Evolutionary conservation across 2,113 vertebrate species (phyloP), one percentile per base, ranked within the genome.

Genomic region (Sylvietta virens): DNA sequence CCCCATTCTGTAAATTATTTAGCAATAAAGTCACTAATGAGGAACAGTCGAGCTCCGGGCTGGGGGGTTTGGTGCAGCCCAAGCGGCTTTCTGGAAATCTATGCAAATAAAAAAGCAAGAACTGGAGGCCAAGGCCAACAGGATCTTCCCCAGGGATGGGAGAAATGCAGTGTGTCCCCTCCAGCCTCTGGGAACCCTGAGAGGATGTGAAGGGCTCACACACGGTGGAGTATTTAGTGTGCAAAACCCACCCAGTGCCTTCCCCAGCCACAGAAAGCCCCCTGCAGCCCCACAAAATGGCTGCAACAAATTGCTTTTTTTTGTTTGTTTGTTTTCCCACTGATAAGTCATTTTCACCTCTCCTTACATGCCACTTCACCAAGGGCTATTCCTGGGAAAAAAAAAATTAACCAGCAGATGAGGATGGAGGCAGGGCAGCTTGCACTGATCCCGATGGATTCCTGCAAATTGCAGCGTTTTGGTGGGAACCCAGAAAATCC

Each of bases 1-100:
- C 71, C 26, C 54, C 81, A 50, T 93, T 90, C 93, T 96, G 96
- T 86, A 96, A 97, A 97, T 92, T 92, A 96, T 97, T 97, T 37
- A 91, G 96, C 94, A 93, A 95, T 96, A 97, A 96, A 97, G 96
- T 97, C 96, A 94, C 96, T 95, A 97, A 96, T 10, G 50, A 97
- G 95, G 95, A 91, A 80, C 58, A 84, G 73, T 39, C 1, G 14
- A 88, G 96, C 88, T 92, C n/a, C 1, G 3, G 77, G 86, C 69
- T 30, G 51, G 47, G 67, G 70, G n/a, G 67, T 90, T 94, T 35
- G 10, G 53, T 27, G 42, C 57, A 33, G 86, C 35, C 64, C 60
- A 8, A 82, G n/a, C 44, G 0, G 44, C 14, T 72, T 76, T 18
- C 50, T 31, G 21, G 80, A 88, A 91, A 82, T 37, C 48, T 4